Evolutionary conservation across 2,797 vertebrate species (phyloP).

Genomic region (Pantherophis alleghaniensis): DNA sequence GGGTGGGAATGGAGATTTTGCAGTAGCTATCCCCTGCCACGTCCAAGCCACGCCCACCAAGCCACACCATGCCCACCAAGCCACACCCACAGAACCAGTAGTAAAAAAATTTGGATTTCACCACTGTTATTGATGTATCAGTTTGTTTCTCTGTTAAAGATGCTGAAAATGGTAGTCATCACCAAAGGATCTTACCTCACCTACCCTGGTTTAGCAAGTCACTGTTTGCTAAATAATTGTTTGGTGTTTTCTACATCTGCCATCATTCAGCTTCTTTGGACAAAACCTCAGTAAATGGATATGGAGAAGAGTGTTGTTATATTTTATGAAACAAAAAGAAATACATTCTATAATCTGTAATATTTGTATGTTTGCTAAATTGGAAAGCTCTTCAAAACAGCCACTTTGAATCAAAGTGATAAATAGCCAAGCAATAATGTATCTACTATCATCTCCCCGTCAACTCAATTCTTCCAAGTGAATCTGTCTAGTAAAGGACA

Average conservation of each 20-base stretch:
- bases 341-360: not conserved
- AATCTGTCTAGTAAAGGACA: not conserved
- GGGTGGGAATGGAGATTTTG: too few species aligned
- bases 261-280: not conserved
- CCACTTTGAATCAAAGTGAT: not conserved
- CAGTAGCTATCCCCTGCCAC: too few species aligned
- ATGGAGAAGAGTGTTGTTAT: not conserved
- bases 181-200: not conserved
- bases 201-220: not conserved
- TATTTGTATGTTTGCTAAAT: not conserved
- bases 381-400: not conserved
- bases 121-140: not conserved
- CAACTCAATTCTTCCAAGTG: not conserved
- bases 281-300: not conserved
- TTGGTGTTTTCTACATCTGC: not conserved
- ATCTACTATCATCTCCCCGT: not conserved
- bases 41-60: too few species aligned
- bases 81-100: too few species aligned
- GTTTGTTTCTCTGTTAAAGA: not conserved
- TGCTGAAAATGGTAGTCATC: not conserved
- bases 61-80: too few species aligned
- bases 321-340: not conserved
- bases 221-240: not conserved
- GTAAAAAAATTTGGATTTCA: too few species aligned
- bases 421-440: not conserved